Conservation (phyloP, 2,888 invertebrate species). For the Tetanocera ferruginea region DNA sequence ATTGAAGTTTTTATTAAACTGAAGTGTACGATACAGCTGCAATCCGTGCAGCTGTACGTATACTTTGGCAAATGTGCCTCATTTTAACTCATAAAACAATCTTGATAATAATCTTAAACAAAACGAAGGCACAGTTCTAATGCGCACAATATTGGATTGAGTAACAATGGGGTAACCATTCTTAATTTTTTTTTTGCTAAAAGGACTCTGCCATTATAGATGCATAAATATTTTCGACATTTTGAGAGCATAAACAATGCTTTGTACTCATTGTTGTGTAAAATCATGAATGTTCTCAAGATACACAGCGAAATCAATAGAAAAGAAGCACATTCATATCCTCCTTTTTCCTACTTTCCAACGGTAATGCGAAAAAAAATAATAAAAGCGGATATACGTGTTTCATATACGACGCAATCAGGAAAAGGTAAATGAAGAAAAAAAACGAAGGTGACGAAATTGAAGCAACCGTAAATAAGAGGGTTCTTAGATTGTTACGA, state of each 20-base stretch:
- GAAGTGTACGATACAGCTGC: not conserved
- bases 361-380: not conserved
- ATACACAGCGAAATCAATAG: not conserved
- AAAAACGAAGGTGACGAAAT: conserved; percentile 23
- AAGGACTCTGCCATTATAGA: not conserved
- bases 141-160: not conserved
- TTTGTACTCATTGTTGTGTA: conserved; percentile 6
- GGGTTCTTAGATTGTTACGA: not conserved
- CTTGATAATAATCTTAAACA: conserved; percentile 4
- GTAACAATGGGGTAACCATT: not conserved
- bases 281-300: not conserved
- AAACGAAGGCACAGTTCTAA: not conserved
- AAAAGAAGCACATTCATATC: conserved; percentile 3
- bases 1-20: no score
- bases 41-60: not conserved
- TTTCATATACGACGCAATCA: conserved; percentile 14
- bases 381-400: not conserved
- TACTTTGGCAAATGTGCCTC: not conserved
- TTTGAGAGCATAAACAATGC: not conserved
- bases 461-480: not conserved
- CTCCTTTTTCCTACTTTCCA: conserved; percentile 5
- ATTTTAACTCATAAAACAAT: not conserved
- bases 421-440: not conserved
- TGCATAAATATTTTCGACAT: not conserved
- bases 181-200: not conserved